phyloP scores from a whole-genome alignment of 2,113 vertebrate genomes.

The Psammodynastes pulverulentus region DNA sequence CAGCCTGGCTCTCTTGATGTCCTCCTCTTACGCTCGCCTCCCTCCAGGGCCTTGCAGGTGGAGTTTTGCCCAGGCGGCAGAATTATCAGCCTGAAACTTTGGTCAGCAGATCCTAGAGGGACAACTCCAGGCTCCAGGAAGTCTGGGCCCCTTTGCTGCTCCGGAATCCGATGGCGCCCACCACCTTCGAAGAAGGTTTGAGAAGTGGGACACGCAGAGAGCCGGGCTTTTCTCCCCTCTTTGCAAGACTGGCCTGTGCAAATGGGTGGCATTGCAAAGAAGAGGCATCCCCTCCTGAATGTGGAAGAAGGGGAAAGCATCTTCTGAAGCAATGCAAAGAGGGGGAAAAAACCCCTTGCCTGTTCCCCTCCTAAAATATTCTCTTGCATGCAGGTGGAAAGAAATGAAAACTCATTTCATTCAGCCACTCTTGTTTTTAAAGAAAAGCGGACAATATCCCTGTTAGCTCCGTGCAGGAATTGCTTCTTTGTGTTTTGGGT shows the following conservation, averaged over 20 bases:
- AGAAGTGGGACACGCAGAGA: not conserved
- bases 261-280: not conserved
- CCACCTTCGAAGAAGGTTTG: not conserved
- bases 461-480: not conserved
- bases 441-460: not conserved
- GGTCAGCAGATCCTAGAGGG: not conserved
- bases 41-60: too few relatives aligned
- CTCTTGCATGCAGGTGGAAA: not conserved
- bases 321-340: not conserved
- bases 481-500: not conserved
- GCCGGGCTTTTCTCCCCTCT: accelerated
- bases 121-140: not conserved
- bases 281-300: not conserved
- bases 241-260: not conserved
- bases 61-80: too few relatives aligned
- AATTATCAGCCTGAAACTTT: not conserved
- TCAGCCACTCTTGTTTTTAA: not conserved
- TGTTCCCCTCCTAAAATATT: not conserved
- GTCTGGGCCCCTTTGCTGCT: not conserved
- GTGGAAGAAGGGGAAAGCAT: not conserved
- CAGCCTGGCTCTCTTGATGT: not conserved
- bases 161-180: not conserved
- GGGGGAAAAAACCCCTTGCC: not conserved
- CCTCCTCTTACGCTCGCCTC: not conserved
- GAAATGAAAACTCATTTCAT: not conserved